These are phyloP conservation scores for Strigamia transsilvanica DNA, from an alignment of 2,888 invertebrate genomes.

Conservation along the genomic window DNA sequence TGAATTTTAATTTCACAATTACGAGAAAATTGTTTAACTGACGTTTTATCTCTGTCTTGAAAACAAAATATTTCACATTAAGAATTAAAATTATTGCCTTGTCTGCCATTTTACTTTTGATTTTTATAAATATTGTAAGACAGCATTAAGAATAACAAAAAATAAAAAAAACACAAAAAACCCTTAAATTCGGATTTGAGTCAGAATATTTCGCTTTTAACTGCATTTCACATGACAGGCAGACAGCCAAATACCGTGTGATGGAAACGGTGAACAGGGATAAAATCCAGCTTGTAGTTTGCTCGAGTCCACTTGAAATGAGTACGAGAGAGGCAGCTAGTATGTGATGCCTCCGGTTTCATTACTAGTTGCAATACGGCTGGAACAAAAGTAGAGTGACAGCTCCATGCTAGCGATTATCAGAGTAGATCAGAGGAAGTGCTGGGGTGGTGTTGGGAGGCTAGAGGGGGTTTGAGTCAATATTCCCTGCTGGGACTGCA, in stretches of 20 bases:
- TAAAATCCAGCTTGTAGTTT: constrained; percentile 17
- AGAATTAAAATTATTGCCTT: too few relatives aligned
- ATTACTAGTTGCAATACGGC: constrained; percentile 17
- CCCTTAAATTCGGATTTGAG: constrained; percentile 44
- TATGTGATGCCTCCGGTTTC: constrained; percentile 44
- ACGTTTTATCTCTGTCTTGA: not conserved
- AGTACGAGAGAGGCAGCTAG: not conserved
- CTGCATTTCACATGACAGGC: not conserved
- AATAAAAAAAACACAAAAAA: too few relatives aligned
- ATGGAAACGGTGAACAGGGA: constrained; percentile 24
- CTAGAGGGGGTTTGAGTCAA: constrained; percentile 35
- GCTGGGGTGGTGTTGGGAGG: not conserved
- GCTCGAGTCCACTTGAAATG: constrained; percentile 28
- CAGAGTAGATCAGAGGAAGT: constrained; percentile 6
- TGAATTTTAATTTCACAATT: too few relatives aligned
- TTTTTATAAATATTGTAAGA: not conserved
- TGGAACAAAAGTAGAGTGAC: constrained; percentile 40
- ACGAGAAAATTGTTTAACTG: not conserved
- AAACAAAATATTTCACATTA: too few relatives aligned
- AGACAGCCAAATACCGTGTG: constrained; percentile 12
- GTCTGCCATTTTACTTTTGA: too few relatives aligned
- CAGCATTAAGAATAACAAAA: not conserved
- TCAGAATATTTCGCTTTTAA: not conserved
- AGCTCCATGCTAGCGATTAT: constrained; percentile 32
- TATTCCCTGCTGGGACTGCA: constrained; percentile 46